Evolutionary conservation across 2,797 vertebrate species (phyloP).

Genomic region (Tapera naevia): DNA sequence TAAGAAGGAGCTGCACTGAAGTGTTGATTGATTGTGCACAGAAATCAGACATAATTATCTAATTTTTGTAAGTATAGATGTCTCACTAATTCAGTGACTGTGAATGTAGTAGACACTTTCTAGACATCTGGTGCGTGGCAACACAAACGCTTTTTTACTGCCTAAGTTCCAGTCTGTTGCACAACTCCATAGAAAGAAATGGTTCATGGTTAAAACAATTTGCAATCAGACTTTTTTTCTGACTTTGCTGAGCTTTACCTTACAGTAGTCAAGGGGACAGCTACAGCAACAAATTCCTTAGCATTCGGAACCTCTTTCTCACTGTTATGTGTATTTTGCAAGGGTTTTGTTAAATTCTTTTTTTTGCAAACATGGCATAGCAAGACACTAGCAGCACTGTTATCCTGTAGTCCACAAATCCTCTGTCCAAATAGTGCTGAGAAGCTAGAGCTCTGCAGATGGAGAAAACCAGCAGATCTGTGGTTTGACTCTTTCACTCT

Average conservation of each 20-base stretch:
- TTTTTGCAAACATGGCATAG: not conserved
- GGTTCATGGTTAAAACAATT: constrained; percentile 34
- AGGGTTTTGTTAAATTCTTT: not conserved
- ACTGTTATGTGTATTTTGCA: not conserved
- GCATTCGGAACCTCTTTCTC: constrained; percentile 10
- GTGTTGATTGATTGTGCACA: not conserved
- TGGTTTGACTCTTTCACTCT: not conserved
- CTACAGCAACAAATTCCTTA: not conserved
- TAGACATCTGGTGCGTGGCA: constrained; percentile 49
- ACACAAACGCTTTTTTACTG: not conserved
- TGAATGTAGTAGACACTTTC: not conserved
- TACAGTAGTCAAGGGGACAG: not conserved
- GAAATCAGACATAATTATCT: not conserved
- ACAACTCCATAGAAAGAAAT: constrained; percentile 26
- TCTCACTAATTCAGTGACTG: not conserved
- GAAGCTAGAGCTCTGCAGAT: not conserved
- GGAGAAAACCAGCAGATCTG: not conserved
- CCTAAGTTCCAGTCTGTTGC: constrained; percentile 40
- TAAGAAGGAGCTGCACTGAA: not conserved
- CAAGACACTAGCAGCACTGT: not conserved
- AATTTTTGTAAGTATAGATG: not conserved
- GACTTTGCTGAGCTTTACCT: constrained; percentile 18
- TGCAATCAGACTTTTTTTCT: constrained; percentile 17
- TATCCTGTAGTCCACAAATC: not conserved
- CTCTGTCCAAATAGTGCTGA: not conserved